phyloP scores from a whole-genome alignment of 2,797 vertebrate species.

The Epinephelus coioides region DNA sequence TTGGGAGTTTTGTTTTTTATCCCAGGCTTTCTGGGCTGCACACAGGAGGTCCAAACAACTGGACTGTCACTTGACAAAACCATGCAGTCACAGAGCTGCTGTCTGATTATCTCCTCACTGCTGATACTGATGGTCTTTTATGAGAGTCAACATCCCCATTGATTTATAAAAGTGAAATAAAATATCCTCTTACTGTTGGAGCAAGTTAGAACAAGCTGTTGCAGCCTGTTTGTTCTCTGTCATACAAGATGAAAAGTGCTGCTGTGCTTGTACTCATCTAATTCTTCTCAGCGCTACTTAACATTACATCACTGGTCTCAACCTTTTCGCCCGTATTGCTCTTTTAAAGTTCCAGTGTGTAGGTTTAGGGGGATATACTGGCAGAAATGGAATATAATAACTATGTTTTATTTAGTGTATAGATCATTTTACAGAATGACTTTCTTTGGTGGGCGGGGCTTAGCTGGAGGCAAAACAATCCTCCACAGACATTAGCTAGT shows the following conservation, averaged over 20 bases:
- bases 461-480: no score
- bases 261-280: neutral
- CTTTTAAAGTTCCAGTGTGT: no score
- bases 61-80: slow-evolving; percentile 37
- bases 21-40: slow-evolving; percentile 32
- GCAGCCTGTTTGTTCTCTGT: slow-evolving; percentile 9
- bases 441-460: no score
- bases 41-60: slow-evolving; percentile 45
- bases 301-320: neutral
- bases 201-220: neutral
- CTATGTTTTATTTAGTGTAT: no score
- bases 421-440: no score
- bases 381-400: no score
- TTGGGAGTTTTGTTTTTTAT: slow-evolving; percentile 45
- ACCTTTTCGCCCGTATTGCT: neutral
- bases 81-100: slow-evolving; percentile 29
- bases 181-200: slow-evolving; percentile 4
- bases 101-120: slow-evolving; percentile 37
- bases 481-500: no score
- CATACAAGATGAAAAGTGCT: neutral
- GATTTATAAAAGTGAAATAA: slow-evolving; percentile 31
- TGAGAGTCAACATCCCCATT: slow-evolving; percentile 50
- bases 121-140: slow-evolving; percentile 54
- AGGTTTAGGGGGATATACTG: no score
- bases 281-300: neutral